Base-by-base conservation (phyloP, 2,888 invertebrate species). In the Cerastoderma edule region DNA sequence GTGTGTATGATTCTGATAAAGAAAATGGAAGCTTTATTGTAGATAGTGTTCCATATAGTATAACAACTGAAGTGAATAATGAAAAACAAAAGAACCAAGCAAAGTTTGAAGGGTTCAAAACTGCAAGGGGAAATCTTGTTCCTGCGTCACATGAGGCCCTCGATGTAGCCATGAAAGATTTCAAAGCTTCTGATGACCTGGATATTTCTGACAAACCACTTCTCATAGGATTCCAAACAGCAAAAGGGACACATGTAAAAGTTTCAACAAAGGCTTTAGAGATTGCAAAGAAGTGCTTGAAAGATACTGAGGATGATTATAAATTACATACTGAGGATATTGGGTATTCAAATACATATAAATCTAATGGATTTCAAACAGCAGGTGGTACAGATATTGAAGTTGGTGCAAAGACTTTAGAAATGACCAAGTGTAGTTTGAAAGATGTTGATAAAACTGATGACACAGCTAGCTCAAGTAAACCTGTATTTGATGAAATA, bases 111-210 rank as follows among this genome's bases (percentile, higher is more conserved):
- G 67, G 67, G 19, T 77, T 83, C 64, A 44, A 67, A 19, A 74
- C 78, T 48, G 80, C 73, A n/a, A 67, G 72, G 30, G 85, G 84
- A 35, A 85, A 73, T 63, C 60, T 53, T 60, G 68, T 83, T 1
- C 24, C 24, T 24, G 50, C 85, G 16, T 72, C 75, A 28, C 66
- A 67, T 16, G 50, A 67, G 13, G 69, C 82, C 13, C 48, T 83
- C 27, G 44, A 66, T 22, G 66, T 69, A 67, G 75, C 77, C 2
- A 75, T 27, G 46, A 68, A 53, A 50, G 27, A 24, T 13, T 46
- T 78, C 10, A 66, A 78, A 44, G 24, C 50, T 64, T 56, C 69
- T 30, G 44, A 46, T 35, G 46, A 48, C 44, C 71, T 5, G n/a
- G 30, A 32, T n/a, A 32, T 39, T 53, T 24, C 80, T 44, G 27